phyloP scores from a whole-genome alignment of 2,797 vertebrate species.

The Dendrocincla tyrannina region DNA sequence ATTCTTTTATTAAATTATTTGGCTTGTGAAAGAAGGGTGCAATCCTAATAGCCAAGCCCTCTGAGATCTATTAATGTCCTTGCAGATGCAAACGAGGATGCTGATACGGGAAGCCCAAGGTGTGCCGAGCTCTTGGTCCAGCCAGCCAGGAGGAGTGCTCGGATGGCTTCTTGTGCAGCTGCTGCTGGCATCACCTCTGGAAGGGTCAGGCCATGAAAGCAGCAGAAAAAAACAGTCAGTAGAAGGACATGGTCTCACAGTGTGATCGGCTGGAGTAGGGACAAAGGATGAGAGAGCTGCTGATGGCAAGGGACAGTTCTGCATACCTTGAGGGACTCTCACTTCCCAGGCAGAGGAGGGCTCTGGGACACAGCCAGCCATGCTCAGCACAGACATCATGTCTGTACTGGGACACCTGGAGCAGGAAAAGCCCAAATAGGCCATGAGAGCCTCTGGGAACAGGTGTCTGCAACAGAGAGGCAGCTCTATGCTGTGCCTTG shows the following conservation, averaged over 20 bases:
- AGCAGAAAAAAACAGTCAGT: neutral
- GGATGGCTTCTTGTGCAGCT: neutral
- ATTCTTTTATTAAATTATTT: neutral
- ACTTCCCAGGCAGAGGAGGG: neutral
- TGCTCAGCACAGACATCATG: accelerated
- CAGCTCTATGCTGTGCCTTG: neutral
- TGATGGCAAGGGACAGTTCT: neutral
- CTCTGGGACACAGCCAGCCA: neutral
- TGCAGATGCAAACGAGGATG: neutral
- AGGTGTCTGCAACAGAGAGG: neutral
- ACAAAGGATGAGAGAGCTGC: neutral
- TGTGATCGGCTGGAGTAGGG: neutral
- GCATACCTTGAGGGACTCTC: neutral
- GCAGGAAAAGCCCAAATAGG: neutral
- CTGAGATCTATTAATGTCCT: neutral
- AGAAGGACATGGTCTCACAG: neutral
- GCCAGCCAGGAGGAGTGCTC: neutral
- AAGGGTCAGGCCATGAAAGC: neutral
- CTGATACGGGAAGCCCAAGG: neutral
- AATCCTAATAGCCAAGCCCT: neutral
- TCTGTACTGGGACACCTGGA: neutral
- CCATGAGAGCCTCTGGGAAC: neutral
- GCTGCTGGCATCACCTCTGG: neutral
- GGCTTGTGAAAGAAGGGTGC: neutral
- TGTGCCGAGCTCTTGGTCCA: neutral